phyloP scores from a whole-genome alignment of 1,140 invertebrate genomes.

The Drosophila eugracilis region DNA sequence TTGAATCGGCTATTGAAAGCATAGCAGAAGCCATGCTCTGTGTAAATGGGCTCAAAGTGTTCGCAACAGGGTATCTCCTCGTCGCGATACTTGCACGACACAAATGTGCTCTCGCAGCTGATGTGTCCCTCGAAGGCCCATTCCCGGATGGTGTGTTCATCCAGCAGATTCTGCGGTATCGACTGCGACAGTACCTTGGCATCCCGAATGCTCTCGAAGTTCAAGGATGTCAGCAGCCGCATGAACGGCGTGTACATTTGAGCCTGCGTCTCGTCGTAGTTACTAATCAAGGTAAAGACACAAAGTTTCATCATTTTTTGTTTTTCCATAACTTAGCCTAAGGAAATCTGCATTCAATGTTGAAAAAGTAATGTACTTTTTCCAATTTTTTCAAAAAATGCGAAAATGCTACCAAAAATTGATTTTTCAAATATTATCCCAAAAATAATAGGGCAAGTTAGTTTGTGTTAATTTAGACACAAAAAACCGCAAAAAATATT shows the following conservation, averaged over 20 bases:
- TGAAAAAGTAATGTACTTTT: too few relatives aligned
- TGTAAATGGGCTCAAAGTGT: slow-evolving; percentile 88
- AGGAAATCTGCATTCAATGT: too few relatives aligned
- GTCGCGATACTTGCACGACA: slow-evolving; percentile 87
- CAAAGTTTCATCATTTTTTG: too few relatives aligned
- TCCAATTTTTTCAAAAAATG: too few relatives aligned
- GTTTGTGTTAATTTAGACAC: too few relatives aligned
- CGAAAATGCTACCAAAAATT: too few relatives aligned
- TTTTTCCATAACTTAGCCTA: too few relatives aligned
- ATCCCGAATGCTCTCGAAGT: slow-evolving; percentile 74
- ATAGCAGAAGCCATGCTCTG: slow-evolving; percentile 90
- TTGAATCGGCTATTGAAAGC: slow-evolving; percentile 88
- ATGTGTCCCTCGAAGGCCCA: slow-evolving; percentile 69
- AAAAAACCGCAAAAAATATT: too few relatives aligned
- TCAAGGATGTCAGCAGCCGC: slow-evolving; percentile 77
- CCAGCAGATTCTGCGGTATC: slow-evolving; percentile 46
- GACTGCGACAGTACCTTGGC: slow-evolving; percentile 49
- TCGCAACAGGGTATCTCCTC: slow-evolving; percentile 87
- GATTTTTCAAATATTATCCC: too few relatives aligned
- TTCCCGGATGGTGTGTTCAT: slow-evolving; percentile 59
- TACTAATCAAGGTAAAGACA: slow-evolving; percentile 18
- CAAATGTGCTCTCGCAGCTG: slow-evolving; percentile 65
- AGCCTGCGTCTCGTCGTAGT: slow-evolving; percentile 63
- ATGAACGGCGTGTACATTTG: slow-evolving; percentile 71
- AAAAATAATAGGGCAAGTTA: too few relatives aligned